Evolutionary conservation across 1,140 invertebrate species (phyloP), one percentile per base, ranked within the genome.

Genomic region (Drosophila lacertosa): DNA sequence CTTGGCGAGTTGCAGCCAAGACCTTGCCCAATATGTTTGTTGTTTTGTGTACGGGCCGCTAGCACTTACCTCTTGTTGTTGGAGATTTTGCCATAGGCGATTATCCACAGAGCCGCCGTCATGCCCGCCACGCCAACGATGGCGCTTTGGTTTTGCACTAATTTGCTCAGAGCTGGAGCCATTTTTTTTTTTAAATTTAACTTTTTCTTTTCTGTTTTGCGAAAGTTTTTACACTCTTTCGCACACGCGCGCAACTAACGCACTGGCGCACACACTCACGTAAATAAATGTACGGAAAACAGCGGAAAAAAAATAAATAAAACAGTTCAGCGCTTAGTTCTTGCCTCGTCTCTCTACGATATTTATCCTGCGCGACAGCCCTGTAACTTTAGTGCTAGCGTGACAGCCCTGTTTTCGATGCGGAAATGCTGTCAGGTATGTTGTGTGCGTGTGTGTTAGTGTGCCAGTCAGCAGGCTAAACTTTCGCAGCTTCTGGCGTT

Each of bases 91-190:
- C 92, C 92, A 59, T 91, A 92, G 37, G 91, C 91, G 18, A 94
- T 88, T 22, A 94, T 91, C 93, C 93, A 94, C 39, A 94, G 70
- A 5, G 94, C 91, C 15, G 93, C 91, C 9, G 92, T 92, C 33
- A 94, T 81, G 58, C 93, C 93, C 40, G 93, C 91, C 15, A 92
- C 92, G 55, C 93, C 92, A 53, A 93, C 89, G 33, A 91, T 91
- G 57, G 92, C 89, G 77, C 93, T 93, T 76, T 91, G 93, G 81
- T 91, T 92, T 29, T 92, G 93, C 54, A 93, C 83, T 72, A 93
- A 92, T 92, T 95, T 95, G 89, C 94, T 95, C 39, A 94, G 90
- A 57, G 92, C 91, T 75, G 94, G 94, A 71, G 94, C 94, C 94
- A 95, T 95, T 55, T 62, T 79, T 45, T 24, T 37, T 42, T 53